These are phyloP conservation scores for Potorous gilbertii DNA, from an alignment of 2,797 vertebrate genomes.

Conservation along the genomic window DNA sequence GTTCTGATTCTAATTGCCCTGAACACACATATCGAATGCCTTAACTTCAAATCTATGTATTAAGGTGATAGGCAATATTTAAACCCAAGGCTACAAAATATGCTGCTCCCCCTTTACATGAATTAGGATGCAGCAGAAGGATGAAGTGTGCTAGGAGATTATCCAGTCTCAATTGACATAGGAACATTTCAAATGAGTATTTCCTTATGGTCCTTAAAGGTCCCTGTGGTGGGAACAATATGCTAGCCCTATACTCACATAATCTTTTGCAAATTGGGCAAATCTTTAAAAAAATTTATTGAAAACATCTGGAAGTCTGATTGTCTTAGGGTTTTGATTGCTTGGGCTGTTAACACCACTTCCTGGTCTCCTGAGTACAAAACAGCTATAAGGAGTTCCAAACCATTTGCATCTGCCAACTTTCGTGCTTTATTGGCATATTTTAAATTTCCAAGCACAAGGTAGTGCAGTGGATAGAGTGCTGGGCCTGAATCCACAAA, in stretches of 20 bases:
- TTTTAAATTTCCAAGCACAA: neutral
- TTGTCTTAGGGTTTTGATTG: neutral
- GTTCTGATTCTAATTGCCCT: conserved; percentile 32
- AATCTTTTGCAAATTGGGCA: neutral
- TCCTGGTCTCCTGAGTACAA: neutral
- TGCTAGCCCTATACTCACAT: neutral
- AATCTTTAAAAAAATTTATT: neutral
- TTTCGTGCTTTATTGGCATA: neutral
- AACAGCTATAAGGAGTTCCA: neutral
- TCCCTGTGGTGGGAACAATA: neutral
- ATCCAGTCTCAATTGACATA: neutral
- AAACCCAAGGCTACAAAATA: conserved; percentile 31
- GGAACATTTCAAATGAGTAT: conserved; percentile 40
- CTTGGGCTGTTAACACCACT: neutral
- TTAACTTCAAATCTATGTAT: neutral
- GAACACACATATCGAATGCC: conserved; percentile 6
- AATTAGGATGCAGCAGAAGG: neutral
- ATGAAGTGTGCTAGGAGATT: neutral
- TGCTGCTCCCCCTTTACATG: conserved; percentile 1
- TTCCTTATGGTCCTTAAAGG: neutral
- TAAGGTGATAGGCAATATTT: conserved; percentile 31
- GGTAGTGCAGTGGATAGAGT: neutral
- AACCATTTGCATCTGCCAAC: neutral
- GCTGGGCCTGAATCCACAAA: neutral
- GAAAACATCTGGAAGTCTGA: neutral